Conservation (phyloP, 2,888 invertebrate species). For the Diaprepes abbreviatus region DNA sequence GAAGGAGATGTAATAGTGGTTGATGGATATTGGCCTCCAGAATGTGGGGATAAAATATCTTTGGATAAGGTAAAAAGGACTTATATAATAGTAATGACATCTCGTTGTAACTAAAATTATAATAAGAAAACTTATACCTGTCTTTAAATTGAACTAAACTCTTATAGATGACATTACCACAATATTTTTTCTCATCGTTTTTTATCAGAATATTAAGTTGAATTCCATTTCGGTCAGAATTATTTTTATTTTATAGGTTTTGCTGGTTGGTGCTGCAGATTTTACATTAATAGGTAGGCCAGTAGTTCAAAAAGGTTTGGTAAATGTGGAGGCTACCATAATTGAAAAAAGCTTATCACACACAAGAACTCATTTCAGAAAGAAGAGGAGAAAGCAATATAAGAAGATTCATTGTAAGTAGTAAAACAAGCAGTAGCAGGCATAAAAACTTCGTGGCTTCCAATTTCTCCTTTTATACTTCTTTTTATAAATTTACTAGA, state of each 20-base stretch:
- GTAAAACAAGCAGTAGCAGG: too few relatives aligned
- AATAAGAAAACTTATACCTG: too few relatives aligned
- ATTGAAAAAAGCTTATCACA: conserved; percentile 88
- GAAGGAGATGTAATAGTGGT: conserved; percentile 87
- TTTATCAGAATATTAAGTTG: too few relatives aligned
- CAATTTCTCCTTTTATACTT: too few relatives aligned
- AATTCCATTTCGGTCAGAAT: too few relatives aligned
- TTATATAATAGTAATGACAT: too few relatives aligned
- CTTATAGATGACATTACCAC: too few relatives aligned
- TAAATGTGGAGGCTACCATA: conserved; percentile 83
- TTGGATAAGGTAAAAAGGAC: conserved; percentile 82
- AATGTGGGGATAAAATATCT: conserved; percentile 82
- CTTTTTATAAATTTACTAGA: too few relatives aligned
- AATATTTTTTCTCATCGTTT: too few relatives aligned
- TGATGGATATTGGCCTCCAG: conserved; percentile 88
- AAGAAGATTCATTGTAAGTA: conserved; percentile 79
- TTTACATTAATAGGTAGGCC: conserved; percentile 88
- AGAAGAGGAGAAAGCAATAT: conserved; percentile 83
- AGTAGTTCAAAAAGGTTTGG: conserved; percentile 79
- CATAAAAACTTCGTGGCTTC: too few relatives aligned
- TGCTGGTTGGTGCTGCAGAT: conserved; percentile 83
- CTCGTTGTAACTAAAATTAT: too few relatives aligned
- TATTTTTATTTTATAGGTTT: conserved; percentile 69
- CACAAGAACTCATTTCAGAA: conserved; percentile 82
- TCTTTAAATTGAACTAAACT: too few relatives aligned